Base-by-base conservation (phyloP, 2,797 vertebrate genomes). In the Adrianichthys oophorus region DNA sequence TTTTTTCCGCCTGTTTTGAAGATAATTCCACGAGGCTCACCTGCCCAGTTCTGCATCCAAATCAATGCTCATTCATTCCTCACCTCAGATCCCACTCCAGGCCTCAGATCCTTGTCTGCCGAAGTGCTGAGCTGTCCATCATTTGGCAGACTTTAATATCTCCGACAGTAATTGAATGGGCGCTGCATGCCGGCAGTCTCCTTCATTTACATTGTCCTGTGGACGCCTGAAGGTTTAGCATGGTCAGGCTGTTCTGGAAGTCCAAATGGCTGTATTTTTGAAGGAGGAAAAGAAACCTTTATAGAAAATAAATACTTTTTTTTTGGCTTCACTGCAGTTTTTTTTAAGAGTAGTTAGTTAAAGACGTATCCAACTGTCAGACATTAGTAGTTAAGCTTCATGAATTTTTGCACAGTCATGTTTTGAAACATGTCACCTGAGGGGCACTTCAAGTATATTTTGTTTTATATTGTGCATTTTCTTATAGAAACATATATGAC, bases 1-100 rank as follows among this genome's bases (percentile, higher is more conserved):
- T 80, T 72, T 72, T 66, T 70, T 51, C 65, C 52, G 70, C 24
- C 26, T 29, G 6, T 29, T 84, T 82, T 83, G 78, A 81, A 78
- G 74, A 86, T 80, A 74, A 86, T 86, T 87, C 78, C 76, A 67
- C 78, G 68, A 53, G 71, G 69, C 62, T 85, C 76, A 84, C 81
- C 78, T 82, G 75, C 76, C 74, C 71, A 43, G 47, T 57, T 68
- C 52, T 65, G 75, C 76, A 70, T 75, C 48, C 15, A 76, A 77
- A 85, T 85, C 81, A 77, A 79, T 86, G 79, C 58, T 41, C 57
- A 57, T 48, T 60, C 37, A 41, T 44, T 75, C 65, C 45, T 55
- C 48, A 32, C 71, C 46, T 70, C 49, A 69, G 63, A 77, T 81
- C 69, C 64, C 56, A 32, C 69, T 79, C 62, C 52, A 42, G 79